Evolutionary conservation across 1,140 invertebrate species (phyloP), one percentile per base, ranked within the genome.

Genomic region (Calephelis nemesis): DNA sequence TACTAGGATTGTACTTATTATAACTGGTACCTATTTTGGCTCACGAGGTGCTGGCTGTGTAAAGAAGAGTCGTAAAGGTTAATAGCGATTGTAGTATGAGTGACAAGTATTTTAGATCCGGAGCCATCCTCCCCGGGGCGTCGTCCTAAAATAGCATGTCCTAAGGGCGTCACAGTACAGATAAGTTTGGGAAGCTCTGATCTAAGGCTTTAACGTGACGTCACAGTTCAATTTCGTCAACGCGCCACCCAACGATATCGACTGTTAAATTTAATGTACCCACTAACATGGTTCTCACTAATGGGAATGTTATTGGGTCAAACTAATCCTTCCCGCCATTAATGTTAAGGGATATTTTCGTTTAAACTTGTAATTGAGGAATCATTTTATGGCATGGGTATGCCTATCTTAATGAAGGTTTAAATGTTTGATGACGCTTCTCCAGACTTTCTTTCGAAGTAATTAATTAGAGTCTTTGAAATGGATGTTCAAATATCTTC

Each of bases 151-250:
- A 19, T 19, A 19, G 15, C 1, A 19, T 19, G 15, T 19, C 15
- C 15, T 19, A 19, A 19, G 15, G 15, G 15, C 15, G 15, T 19
- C 15, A 19, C 15, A 19, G 15, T 19, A 19, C 15, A 19, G 15
- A 19, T 19, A 19, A 19, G 15, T 19, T 19, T 19, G 15, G 15
- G 15, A 19, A 19, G 15, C 15, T 1, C 15, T 19, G 15, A n/a
- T n/a, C 42, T 45, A 30, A 58, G 52, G 52, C 52, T 30, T 19
- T 54, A 4, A 52, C 10, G 48, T 74, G 72, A 74, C 72, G 72
- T 74, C 69, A 74, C 69, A 47, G 47, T 69, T 68, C 72, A 71
- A 74, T 74, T 74, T 71, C 47, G 72, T 68, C 67, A 74, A 63
- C 67, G 67, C 69, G 63, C 62, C 64, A 63, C 69, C 66, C 54